Evolutionary conservation across 2,113 vertebrate genomes (phyloP).

Genomic region (Sisor rabdophorus): DNA sequence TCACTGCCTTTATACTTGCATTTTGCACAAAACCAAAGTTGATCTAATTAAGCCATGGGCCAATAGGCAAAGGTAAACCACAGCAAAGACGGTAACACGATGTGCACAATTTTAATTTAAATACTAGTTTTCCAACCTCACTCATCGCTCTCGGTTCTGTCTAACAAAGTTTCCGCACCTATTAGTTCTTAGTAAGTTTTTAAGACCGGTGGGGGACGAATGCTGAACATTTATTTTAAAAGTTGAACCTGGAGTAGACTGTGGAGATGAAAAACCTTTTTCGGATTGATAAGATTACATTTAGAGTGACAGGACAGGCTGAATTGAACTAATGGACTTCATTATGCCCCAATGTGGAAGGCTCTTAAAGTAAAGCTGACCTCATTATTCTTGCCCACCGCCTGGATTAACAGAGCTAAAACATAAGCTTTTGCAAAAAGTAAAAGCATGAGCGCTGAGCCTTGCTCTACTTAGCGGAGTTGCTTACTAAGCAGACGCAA

Average conservation of each 20-base stretch:
- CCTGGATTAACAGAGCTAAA: constrained; percentile 52
- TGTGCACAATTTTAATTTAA: neutral
- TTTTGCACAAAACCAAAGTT: too few relatives aligned
- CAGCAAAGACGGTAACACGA: neutral
- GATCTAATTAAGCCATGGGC: neutral
- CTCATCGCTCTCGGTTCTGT: too few relatives aligned
- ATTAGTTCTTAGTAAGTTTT: neutral
- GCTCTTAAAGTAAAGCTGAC: constrained; percentile 60
- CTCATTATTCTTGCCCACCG: constrained; percentile 61
- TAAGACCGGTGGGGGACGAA: neutral
- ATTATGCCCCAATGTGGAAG: constrained; percentile 65
- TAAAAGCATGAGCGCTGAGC: neutral
- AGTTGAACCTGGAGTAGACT: too few relatives aligned
- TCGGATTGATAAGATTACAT: constrained; percentile 64
- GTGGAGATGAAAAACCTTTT: neutral
- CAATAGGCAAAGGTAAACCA: neutral
- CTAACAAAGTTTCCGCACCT: neutral
- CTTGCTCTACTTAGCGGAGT: neutral
- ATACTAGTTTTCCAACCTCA: neutral
- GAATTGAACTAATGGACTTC: constrained; percentile 69
- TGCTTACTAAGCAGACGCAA: neutral
- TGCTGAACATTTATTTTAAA: neutral
- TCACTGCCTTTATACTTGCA: too few relatives aligned
- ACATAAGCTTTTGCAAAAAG: neutral
- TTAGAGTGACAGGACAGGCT: constrained; percentile 67